Evolutionary conservation across 2,113 vertebrate genomes (phyloP).

Genomic region (Hippoglossus stenolepis): DNA sequence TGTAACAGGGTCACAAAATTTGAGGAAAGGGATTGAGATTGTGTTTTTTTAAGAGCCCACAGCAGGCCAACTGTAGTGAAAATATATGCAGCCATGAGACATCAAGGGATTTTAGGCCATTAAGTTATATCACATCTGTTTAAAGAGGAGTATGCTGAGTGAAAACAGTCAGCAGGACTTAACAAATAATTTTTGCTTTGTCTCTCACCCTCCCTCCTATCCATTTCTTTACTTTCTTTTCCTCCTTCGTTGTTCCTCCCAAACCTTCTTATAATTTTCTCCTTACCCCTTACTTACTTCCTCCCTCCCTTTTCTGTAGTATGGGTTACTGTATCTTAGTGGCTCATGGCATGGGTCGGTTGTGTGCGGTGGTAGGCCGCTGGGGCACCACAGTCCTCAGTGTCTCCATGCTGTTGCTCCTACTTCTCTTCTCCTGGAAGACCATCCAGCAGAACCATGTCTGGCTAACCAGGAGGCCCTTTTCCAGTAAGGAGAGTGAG

Average conservation of each 20-base stretch:
- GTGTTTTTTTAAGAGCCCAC: too few species aligned
- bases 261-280: too few species aligned
- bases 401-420: slow-evolving; percentile 85
- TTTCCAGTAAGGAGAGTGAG: slow-evolving; percentile 85
- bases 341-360: slow-evolving; percentile 88
- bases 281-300: background rate
- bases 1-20: too few species aligned
- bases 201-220: background rate
- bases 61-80: too few species aligned
- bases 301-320: slow-evolving; percentile 70
- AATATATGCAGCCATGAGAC: too few species aligned
- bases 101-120: too few species aligned
- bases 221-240: background rate
- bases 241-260: background rate
- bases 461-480: slow-evolving; percentile 96
- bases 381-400: slow-evolving; percentile 84
- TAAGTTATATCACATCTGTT: too few species aligned
- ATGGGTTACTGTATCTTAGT: slow-evolving; percentile 98
- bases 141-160: too few species aligned
- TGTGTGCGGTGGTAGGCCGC: slow-evolving; percentile 84
- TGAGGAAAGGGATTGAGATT: too few species aligned
- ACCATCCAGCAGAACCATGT: slow-evolving; percentile 94
- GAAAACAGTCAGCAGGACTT: too few species aligned
- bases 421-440: slow-evolving; percentile 95
- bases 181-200: too few species aligned